These are phyloP conservation scores for Oscheius sp. DNA, from an alignment of 2,888 invertebrate genomes.

Conservation along the genomic window DNA sequence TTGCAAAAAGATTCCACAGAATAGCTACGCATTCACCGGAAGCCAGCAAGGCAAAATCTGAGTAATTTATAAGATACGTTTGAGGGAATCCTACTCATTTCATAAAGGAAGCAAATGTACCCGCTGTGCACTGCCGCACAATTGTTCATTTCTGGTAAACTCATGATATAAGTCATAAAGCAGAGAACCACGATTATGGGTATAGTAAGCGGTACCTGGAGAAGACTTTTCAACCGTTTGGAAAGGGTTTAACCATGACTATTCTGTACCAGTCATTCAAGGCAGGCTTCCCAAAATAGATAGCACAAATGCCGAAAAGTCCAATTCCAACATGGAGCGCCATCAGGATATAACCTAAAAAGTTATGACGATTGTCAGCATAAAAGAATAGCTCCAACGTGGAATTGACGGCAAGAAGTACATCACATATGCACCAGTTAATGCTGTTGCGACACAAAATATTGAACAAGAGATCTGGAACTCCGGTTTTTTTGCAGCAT, in stretches of 20 bases:
- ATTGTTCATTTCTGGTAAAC: not conserved
- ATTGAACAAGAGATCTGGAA: constrained; percentile 4
- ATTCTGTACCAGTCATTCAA: constrained; percentile 10
- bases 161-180: constrained; percentile 5
- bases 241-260: not conserved
- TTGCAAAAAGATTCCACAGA: not conserved
- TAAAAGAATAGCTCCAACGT: not conserved
- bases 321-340: constrained; percentile 9
- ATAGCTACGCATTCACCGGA: constrained; percentile 5
- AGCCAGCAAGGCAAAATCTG: constrained; percentile 4
- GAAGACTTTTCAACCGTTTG: not conserved
- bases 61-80: not conserved
- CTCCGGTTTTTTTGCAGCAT: not conserved
- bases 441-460: constrained; percentile 1
- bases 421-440: constrained; percentile 17
- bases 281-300: not conserved
- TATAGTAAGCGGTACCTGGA: not conserved
- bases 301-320: not conserved
- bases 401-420: constrained; percentile 11
- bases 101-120: constrained; percentile 4
- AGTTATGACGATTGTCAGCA: not conserved
- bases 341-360: constrained; percentile 19
- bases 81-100: not conserved
- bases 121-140: not conserved
- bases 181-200: constrained; percentile 2